A percentile compares a stretch with the other conserved stretches of the same genome.
Evolutionary conservation across 2,113 vertebrate species (phyloP).

Genomic region (Xenopus laevis): DNA sequence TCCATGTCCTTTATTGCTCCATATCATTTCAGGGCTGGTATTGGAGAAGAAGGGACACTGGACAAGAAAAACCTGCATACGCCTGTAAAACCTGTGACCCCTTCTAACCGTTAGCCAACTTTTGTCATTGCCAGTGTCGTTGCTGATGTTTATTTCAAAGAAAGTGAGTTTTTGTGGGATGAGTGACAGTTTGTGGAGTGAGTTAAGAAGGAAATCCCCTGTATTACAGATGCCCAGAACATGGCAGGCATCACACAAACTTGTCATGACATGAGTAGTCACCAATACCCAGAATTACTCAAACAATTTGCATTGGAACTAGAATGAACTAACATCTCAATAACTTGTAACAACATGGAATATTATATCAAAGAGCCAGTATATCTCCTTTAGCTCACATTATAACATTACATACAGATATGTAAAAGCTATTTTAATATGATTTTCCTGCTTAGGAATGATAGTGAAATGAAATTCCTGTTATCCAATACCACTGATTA

Average conservation of each 20-base stretch:
- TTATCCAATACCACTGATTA: no score
- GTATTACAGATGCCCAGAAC: background rate
- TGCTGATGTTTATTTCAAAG: no score
- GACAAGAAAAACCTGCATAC: no score
- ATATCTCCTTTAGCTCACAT: background rate
- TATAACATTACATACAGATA: background rate
- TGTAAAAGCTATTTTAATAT: background rate
- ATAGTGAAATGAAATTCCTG: no score
- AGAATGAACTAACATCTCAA: background rate
- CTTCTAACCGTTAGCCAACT: no score
- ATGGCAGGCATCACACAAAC: constrained; percentile 22
- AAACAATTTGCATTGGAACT: background rate
- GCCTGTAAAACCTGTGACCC: no score
- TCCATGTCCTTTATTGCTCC: no score
- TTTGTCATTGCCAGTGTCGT: no score
- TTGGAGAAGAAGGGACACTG: no score
- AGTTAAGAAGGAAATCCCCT: constrained; percentile 28
- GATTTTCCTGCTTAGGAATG: no score
- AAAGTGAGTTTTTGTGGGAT: no score
- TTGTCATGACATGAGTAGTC: constrained; percentile 31
- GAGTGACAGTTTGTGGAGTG: background rate
- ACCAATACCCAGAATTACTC: constrained; percentile 3
- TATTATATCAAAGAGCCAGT: background rate
- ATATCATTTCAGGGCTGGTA: no score
- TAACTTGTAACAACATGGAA: background rate